Base-by-base conservation (phyloP, 2,797 vertebrate genomes). In the Anas acuta region DNA sequence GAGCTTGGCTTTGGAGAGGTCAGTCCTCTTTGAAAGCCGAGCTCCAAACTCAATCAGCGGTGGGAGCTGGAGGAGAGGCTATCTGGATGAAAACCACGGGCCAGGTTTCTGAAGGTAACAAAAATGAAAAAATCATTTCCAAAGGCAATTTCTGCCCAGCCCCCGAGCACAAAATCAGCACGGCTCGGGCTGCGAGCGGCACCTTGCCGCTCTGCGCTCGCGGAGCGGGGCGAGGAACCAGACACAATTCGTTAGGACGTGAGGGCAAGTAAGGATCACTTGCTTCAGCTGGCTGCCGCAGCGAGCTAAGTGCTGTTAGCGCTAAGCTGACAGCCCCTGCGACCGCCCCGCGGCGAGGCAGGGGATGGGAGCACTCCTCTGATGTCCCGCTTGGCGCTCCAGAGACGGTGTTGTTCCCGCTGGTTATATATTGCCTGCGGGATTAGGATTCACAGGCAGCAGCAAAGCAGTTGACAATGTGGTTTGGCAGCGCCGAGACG, bases 1-100 rank as follows among this genome's bases (percentile, higher is more conserved):
- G 75, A 94, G 84, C 69, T 94, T 77, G 86, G 93, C 86, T 96
- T 96, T 96, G 4, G 3, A 93, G 92, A 95, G 74, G 82, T 95
- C 91, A 85, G 2, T 21, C 90, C 88, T 79, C 90, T 95, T 94
- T 96, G 92, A 96, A 95, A 88, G 77, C 37, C 5, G 5, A 91
- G 73, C 56, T 94, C 88, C 57, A 87, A 66, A 86, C 79, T 21
- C 4, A 93, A 81, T 64, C 84, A 91, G 70, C 91, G 47, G 65
- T 88, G 91, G 83, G 87, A 96, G 61, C 81, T 87, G 65, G 15
- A 86, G 81, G 76, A 94, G 95, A 95, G 90, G 78, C 77, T 62
- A 73, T n/a, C 8, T 7, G 72, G 72, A 94, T 92, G 93, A 91
- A 90, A 93, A 87, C 5, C 76, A 76, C 61, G 75, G 87, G 56